Evolutionary conservation across 1,140 invertebrate species (phyloP).

Genomic region (Nilaparvata lugens): DNA sequence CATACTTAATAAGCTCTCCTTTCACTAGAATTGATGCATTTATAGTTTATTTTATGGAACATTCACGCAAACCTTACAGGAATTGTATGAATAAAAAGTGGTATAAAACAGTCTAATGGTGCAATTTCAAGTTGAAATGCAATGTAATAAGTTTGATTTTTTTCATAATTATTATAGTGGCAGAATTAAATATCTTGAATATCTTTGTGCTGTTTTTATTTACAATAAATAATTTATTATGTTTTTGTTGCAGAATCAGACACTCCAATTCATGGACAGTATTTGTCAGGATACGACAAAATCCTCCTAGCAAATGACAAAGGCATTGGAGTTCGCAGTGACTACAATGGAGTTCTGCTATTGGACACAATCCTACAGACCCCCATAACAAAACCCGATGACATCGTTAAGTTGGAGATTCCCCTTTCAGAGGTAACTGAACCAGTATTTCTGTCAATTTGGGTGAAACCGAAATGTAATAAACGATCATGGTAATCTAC

Average conservation of each 20-base stretch:
- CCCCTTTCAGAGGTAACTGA: slow-evolving; percentile 65
- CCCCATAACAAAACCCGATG: slow-evolving; percentile 55
- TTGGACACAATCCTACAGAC: slow-evolving; percentile 80
- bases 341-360: slow-evolving; percentile 82
- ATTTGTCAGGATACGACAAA: slow-evolving; percentile 68
- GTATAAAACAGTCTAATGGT: no score
- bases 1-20: no score
- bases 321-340: slow-evolving; percentile 70
- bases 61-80: no score
- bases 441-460: neutral
- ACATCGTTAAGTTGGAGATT: slow-evolving; percentile 72
- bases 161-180: no score
- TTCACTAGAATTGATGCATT: no score
- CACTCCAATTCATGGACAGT: slow-evolving; percentile 51
- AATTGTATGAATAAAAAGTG: no score
- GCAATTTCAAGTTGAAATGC: no score
- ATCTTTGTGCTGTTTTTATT: neutral
- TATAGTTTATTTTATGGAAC: no score
- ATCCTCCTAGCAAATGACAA: slow-evolving; percentile 72
- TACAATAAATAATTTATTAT: slow-evolving; percentile 18
- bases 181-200: no score
- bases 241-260: slow-evolving; percentile 41
- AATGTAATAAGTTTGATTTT: no score
- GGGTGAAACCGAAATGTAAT: no score
- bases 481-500: no score